These are phyloP conservation scores for Kryptolebias marmoratus DNA, from an alignment of 2,113 vertebrate genomes.

Conservation along the genomic window DNA sequence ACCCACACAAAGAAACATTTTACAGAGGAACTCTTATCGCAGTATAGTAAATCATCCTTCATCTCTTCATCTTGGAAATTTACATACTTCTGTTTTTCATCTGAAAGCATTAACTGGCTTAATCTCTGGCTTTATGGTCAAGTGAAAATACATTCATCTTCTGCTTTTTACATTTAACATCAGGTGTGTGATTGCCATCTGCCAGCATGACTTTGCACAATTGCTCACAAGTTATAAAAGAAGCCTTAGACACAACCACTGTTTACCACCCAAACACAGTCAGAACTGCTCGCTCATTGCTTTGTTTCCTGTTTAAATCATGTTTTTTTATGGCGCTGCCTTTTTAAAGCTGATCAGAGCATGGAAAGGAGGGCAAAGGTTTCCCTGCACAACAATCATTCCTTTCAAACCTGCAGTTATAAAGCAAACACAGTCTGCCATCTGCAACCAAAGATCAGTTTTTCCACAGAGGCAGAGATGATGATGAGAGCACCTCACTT, in stretches of 20 bases:
- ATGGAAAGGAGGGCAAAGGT: conserved; percentile 20
- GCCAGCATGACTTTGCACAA: conserved; percentile 6
- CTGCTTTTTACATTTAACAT: conserved; percentile 22
- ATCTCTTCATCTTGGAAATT: not conserved
- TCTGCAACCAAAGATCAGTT: conserved; percentile 22
- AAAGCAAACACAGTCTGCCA: conserved; percentile 48
- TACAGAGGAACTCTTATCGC: conserved; percentile 14
- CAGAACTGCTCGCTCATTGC: not conserved
- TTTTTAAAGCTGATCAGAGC: conserved; percentile 27
- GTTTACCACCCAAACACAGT: conserved; percentile 18
- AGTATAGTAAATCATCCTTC: not conserved
- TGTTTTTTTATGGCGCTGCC: conserved; percentile 3
- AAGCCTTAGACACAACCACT: not conserved
- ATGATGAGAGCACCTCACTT: conserved; percentile 17
- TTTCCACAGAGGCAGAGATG: conserved; percentile 29
- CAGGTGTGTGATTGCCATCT: conserved; percentile 25
- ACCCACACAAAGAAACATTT: not conserved
- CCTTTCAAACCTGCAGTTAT: conserved; percentile 31
- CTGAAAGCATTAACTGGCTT: conserved; percentile 10
- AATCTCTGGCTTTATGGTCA: conserved; percentile 23
- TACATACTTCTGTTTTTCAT: not conserved
- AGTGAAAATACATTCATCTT: conserved; percentile 20
- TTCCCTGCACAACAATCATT: conserved; percentile 19
- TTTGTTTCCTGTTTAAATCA: conserved; percentile 18
- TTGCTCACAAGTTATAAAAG: conserved; percentile 14